Evolutionary conservation across 2,888 invertebrate species (phyloP).

Genomic region (Thalpophila matura): DNA sequence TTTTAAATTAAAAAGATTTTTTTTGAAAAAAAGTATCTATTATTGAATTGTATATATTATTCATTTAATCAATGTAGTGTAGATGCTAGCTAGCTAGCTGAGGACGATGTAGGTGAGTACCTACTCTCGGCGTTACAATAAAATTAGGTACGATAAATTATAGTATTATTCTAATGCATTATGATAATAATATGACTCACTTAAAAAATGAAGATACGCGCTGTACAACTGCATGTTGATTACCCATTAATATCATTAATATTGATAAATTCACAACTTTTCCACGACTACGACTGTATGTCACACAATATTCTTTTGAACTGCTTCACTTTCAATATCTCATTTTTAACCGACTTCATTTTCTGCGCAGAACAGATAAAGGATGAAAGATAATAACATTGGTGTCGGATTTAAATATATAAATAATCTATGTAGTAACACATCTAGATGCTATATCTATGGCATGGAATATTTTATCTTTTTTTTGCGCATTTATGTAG

Average conservation of each 20-base stretch:
- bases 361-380: conserved; percentile 61
- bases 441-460: conserved; percentile 22
- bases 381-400: conserved; percentile 51
- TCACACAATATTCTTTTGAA: conserved; percentile 48
- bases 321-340: conserved; percentile 49
- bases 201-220: conserved; percentile 53
- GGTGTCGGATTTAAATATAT: conserved; percentile 56
- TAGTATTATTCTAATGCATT: too few relatives aligned
- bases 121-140: too few relatives aligned
- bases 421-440: conserved; percentile 51
- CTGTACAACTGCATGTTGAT: conserved; percentile 65
- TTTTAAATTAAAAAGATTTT: too few relatives aligned
- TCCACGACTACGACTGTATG: conserved; percentile 47
- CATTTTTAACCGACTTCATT: too few relatives aligned
- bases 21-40: too few relatives aligned
- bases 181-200: conserved; percentile 52
- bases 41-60: too few relatives aligned
- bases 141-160: too few relatives aligned
- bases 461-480: conserved; percentile 63
- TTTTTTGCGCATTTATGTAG: conserved; percentile 55
- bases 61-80: too few relatives aligned
- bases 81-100: too few relatives aligned
- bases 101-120: too few relatives aligned
- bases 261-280: conserved; percentile 29
- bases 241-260: conserved; percentile 60